phyloP scores from a whole-genome alignment of 2,888 invertebrate species.

The Lycocerus yunnanus region DNA sequence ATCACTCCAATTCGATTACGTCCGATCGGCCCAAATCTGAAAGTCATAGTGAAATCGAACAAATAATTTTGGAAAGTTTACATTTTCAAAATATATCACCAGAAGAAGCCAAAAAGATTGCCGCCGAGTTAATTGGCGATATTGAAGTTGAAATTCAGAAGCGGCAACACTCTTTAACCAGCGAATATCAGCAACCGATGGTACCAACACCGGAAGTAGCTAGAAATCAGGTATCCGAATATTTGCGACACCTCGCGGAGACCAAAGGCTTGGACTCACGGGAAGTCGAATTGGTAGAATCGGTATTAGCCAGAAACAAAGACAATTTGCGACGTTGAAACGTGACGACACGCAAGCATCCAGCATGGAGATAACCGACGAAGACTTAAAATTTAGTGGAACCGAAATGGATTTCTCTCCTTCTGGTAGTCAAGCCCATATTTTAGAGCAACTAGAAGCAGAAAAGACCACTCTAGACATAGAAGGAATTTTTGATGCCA shows the following conservation, averaged over 20 bases:
- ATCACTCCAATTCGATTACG: constrained; percentile 49
- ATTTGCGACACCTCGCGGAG: constrained; percentile 54
- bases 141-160: constrained; percentile 61
- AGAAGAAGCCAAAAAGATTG: constrained; percentile 58
- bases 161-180: constrained; percentile 39
- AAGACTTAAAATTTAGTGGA: constrained; percentile 73
- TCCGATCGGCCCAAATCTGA: constrained; percentile 52
- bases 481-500: constrained; percentile 44
- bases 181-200: constrained; percentile 29
- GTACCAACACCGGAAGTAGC: constrained; percentile 44
- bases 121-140: constrained; percentile 58
- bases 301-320: constrained; percentile 57
- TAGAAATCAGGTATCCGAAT: constrained; percentile 53
- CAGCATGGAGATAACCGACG: constrained; percentile 64
- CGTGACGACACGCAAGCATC: constrained; percentile 59
- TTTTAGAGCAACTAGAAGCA: constrained; percentile 55
- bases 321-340: constrained; percentile 53
- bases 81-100: constrained; percentile 55
- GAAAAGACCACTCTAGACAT: constrained; percentile 55
- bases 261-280: constrained; percentile 56
- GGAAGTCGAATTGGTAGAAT: constrained; percentile 57
- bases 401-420: constrained; percentile 69
- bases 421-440: constrained; percentile 55
- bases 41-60: constrained; percentile 54
- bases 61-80: constrained; percentile 52